These are phyloP conservation scores for Silurus meridionalis DNA, from an alignment of 2,113 vertebrate species.

Conservation along the genomic window DNA sequence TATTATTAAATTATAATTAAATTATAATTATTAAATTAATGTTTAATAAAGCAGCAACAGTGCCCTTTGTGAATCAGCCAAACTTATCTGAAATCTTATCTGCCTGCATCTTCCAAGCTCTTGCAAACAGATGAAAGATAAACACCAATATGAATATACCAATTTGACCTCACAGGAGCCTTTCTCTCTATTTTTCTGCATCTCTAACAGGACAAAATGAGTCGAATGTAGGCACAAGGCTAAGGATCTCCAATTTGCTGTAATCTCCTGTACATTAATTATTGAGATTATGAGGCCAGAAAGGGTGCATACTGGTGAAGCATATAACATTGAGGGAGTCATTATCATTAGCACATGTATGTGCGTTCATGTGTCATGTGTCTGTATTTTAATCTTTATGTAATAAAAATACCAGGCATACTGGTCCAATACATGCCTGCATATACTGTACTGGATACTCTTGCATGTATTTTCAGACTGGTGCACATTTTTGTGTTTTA, in stretches of 20 bases:
- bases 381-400: constrained; percentile 9
- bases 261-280: constrained; percentile 61
- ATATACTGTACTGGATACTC: not conserved
- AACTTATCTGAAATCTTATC: not conserved
- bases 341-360: not conserved
- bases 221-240: constrained; percentile 53
- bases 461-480: not conserved
- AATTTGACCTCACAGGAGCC: constrained; percentile 26
- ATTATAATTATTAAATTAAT: no score
- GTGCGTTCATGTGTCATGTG: not conserved
- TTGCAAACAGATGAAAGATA: constrained; percentile 16
- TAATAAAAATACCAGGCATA: not conserved
- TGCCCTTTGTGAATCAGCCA: not conserved
- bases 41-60: not conserved
- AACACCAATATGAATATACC: constrained; percentile 20
- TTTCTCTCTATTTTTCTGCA: constrained; percentile 52
- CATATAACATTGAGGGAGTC: constrained; percentile 9
- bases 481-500: not conserved
- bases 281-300: constrained; percentile 57
- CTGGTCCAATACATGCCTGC: not conserved
- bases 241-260: constrained; percentile 50
- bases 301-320: constrained; percentile 46
- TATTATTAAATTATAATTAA: no score
- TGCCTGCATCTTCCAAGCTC: constrained; percentile 23
- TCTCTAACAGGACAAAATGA: constrained; percentile 37